Evolutionary conservation across 2,797 vertebrate genomes (phyloP).

Genomic region (Sebastes itinus): DNA sequence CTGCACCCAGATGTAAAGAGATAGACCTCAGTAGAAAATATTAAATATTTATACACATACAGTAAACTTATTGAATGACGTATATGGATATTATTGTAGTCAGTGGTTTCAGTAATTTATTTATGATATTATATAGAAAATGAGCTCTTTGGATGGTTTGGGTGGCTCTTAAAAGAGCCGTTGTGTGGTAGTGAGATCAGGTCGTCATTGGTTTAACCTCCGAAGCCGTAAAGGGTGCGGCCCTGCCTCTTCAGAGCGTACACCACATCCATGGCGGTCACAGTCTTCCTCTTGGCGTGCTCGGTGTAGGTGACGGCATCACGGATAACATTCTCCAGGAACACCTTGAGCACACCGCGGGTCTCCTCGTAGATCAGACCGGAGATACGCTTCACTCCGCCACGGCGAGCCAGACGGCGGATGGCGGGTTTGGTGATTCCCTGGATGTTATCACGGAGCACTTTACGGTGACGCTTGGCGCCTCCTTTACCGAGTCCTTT

Average conservation of each 20-base stretch:
- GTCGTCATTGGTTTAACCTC: slow-evolving; percentile 61
- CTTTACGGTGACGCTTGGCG: neutral
- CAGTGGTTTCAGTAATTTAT: too few species aligned
- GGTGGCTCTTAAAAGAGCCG: neutral
- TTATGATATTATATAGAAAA: too few species aligned
- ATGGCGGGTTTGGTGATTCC: slow-evolving; percentile 46
- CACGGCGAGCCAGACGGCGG: slow-evolving; percentile 24
- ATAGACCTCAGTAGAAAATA: too few species aligned
- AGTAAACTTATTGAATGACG: too few species aligned
- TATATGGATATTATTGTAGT: too few species aligned
- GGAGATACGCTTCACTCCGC: slow-evolving; percentile 28
- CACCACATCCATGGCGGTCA: slow-evolving; percentile 22
- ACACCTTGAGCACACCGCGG: slow-evolving; percentile 32
- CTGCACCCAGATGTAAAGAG: too few species aligned
- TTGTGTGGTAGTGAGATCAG: slow-evolving; percentile 1
- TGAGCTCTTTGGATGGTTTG: too few species aligned
- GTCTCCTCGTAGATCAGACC: slow-evolving; percentile 49
- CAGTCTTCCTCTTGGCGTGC: slow-evolving; percentile 44
- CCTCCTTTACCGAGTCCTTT: slow-evolving; percentile 15
- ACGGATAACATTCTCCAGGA: slow-evolving; percentile 50
- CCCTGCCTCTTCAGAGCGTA: slow-evolving; percentile 35
- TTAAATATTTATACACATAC: too few species aligned
- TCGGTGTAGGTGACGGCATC: slow-evolving; percentile 45
- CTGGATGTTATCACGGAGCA: slow-evolving; percentile 37
- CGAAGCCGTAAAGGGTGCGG: slow-evolving; percentile 31